Evolutionary conservation across 1,140 invertebrate species (phyloP).

Genomic region (Trachelipus rathkii): DNA sequence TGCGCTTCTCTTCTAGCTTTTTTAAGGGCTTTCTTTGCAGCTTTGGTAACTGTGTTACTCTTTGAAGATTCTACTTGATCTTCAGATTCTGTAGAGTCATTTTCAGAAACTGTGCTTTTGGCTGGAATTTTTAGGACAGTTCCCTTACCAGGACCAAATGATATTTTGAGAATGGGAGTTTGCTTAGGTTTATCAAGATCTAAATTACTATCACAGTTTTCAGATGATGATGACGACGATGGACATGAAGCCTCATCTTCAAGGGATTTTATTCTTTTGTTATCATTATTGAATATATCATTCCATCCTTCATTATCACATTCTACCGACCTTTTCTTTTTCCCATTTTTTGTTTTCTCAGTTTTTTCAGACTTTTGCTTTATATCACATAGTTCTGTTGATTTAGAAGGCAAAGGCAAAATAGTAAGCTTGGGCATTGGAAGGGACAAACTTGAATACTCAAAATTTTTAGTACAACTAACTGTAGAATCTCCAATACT

Average conservation of each 20-base stretch:
- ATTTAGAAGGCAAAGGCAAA: too few relatives aligned
- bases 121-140: slow-evolving; percentile 81
- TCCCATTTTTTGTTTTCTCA: slow-evolving; percentile 43
- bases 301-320: slow-evolving; percentile 63
- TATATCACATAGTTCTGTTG: too few relatives aligned
- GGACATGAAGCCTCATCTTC: slow-evolving; percentile 41
- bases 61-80: slow-evolving; percentile 47
- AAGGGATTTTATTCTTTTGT: slow-evolving; percentile 19
- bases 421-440: too few relatives aligned
- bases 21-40: slow-evolving; percentile 69
- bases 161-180: slow-evolving; percentile 67
- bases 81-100: slow-evolving; percentile 41
- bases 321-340: slow-evolving; percentile 59
- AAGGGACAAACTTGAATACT: too few relatives aligned
- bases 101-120: slow-evolving; percentile 49
- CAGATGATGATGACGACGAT: too few relatives aligned
- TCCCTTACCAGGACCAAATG: slow-evolving; percentile 72
- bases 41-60: slow-evolving; percentile 59
- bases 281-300: slow-evolving; percentile 59
- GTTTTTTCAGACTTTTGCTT: too few relatives aligned
- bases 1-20: slow-evolving; percentile 75
- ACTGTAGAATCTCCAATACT: too few relatives aligned
- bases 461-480: too few relatives aligned
- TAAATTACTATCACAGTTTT: background rate
- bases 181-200: slow-evolving; percentile 44